Base-by-base conservation (phyloP, 2,888 invertebrate genomes). In the Mythimna ferrago region DNA sequence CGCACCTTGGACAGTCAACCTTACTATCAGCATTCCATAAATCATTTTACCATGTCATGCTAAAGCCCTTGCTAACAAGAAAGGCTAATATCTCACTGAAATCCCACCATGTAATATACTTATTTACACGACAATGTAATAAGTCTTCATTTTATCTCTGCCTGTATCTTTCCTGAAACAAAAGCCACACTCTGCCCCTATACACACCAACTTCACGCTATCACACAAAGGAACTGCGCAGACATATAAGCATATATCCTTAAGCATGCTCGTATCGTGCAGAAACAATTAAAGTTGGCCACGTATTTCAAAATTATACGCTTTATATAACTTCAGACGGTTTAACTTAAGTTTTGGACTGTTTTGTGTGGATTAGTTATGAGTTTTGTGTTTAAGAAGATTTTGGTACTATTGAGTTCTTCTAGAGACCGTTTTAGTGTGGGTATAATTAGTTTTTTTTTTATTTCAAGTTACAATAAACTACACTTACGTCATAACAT, bases 271-370 rank as follows among this genome's bases (percentile, higher is more conserved):
- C 32, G 3, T 32, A 63, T 76, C 58, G 73, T 19, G 80, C 76
- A 76, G 82, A 84, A 84, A 87, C 88, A 85, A 88, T 91, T 88
- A 78, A 87, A 90, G 85, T 83, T 83, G 68, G 66, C 38, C 32
- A 71, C 84, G 85, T 87, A 84, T 88, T 84, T 88, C 85, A 86
- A 69, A 82, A 88, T 91, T 90, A 89, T 87, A 90, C 89, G 89
- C 85, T 74, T 86, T 84, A 89, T 90, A 86, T 87, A 89, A 89
- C 87, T 87, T 80, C 66, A 65, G 80, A 75, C 84, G 84, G 86
- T 88, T 86, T 86, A 91, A 91, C 81, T 91, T 90, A 71, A 71
- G 60, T 65, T 73, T 73, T 58, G 57, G 51, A 35, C 35, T 76
- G 58, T 63, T 60, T 48, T 71, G 73, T 73, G 64, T 16, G 54